phyloP scores from a whole-genome alignment of 2,888 invertebrate species.

The Dynastes hyllus region DNA sequence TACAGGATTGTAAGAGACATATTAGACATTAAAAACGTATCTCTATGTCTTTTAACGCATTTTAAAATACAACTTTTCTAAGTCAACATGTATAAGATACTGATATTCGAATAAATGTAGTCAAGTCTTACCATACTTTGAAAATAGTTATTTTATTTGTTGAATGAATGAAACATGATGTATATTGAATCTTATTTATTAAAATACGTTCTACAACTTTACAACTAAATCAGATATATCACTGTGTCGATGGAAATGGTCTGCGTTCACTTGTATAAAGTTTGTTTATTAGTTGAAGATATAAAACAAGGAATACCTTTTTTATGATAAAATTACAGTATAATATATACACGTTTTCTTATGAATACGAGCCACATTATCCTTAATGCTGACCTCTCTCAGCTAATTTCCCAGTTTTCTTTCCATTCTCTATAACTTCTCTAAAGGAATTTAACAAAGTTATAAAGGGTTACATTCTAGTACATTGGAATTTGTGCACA shows the following conservation, averaged over 20 bases:
- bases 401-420: neutral
- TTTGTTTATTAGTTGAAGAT: neutral
- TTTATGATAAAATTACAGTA: neutral
- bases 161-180: neutral
- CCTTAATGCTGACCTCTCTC: neutral
- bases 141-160: neutral
- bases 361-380: neutral
- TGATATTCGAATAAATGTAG: no score
- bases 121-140: no score
- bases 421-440: conserved; percentile 14
- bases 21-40: no score
- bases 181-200: neutral
- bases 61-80: no score
- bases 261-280: neutral
- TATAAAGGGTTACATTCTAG: neutral
- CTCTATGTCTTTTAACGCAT: no score
- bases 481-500: neutral
- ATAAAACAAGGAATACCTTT: neutral
- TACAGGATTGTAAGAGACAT: no score
- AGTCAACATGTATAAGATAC: no score
- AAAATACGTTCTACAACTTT: neutral
- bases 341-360: neutral
- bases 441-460: conserved; percentile 10
- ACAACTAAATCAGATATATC: neutral
- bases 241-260: neutral